Evolutionary conservation across 2,888 invertebrate species (phyloP), one percentile per base, ranked within the genome.

Genomic region (Scaptodrosophila latifasciaeformis): DNA sequence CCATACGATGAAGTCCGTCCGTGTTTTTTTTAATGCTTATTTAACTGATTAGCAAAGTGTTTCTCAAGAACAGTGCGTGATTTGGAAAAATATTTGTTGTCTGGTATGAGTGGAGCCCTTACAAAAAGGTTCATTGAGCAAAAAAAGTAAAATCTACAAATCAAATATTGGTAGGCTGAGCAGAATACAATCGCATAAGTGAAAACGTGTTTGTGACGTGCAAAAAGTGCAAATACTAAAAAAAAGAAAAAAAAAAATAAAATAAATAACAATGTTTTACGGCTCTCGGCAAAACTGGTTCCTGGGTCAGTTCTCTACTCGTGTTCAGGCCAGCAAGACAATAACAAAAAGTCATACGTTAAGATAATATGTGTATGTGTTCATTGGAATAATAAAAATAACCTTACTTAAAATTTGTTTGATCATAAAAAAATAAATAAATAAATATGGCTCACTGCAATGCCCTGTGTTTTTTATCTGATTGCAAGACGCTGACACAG

Each of bases 121-220:
- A 12, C 12, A 52, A 42, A 59, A 68, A 72, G 80, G 77, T 76
- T 72, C 80, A 72, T 71, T 76, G 79, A 67, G 79, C 76, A 75
- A 62, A 60, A 37, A 48, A 40, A 53, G 62, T 51, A 53, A 64
- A 37, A 42, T 59, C 76, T 75, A 71, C 59, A 62, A 75, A 72
- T 72, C 79, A 65, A 65, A 62, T 54, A 30, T 55, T 50, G 48
- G 53, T 50, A 44, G 48, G n/a, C n/a, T n/a, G n/a, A n/a, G n/a
- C n/a, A n/a, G n/a, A n/a, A n/a, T n/a, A n/a, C n/a, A n/a, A n/a
- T n/a, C 35, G 52, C 57, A 48, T 34, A 47, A 56, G 62, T 47
- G 31, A 37, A 62, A 62, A 57, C 63, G 62, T 54, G 58, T 54
- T 62, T 69, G 59, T 59, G 57, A 59, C 45, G 54, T 45, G 70